Evolutionary conservation across 1,140 invertebrate genomes (phyloP), one percentile per base, ranked within the genome.

Genomic region (Rhagoletis zephyria): DNA sequence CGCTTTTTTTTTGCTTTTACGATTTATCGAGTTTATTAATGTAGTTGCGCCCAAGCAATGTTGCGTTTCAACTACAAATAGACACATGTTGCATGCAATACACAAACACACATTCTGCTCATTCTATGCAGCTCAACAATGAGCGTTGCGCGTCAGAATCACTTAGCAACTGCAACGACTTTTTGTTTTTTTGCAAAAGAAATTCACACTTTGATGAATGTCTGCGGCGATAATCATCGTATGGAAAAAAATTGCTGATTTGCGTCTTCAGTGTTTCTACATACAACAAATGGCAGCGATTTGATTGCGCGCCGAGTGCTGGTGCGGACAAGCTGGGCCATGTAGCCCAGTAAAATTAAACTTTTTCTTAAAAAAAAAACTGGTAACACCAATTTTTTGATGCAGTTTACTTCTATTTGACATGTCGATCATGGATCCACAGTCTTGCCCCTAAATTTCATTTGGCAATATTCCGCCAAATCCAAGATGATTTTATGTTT

Each of bases 201-300:
- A 81, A 59, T 81, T 81, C 74, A 81, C 74, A 30, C 74, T 81
- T 81, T 81, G 74, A 81, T 81, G 74, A 81, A 81, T 81, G 74
- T 56, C 74, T 81, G 9, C 56, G 74, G 45, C 19, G 74, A 81
- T 81, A 81, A 81, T 81, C 74, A 81, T 10, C n/a, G n/a, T n/a
- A n/a, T n/a, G n/a, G n/a, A n/a, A n/a, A n/a, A n/a, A n/a, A n/a
- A n/a, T n/a, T n/a, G n/a, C n/a, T n/a, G n/a, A n/a, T n/a, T n/a
- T n/a, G n/a, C n/a, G n/a, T n/a, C n/a, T n/a, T n/a, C 74, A 74
- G 45, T 74, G 42, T 42, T 74, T 81, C 67, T 48, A 74, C 30
- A 30, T 1, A 30, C 30, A 30, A 14, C 61, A 63, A 63, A 63
- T 63, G n/a, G 61, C 61, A 74, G 70, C 42, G n/a, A 74, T 14